phyloP scores from a whole-genome alignment of 2,888 invertebrate species.

The Zaprionus obscuricornis region DNA sequence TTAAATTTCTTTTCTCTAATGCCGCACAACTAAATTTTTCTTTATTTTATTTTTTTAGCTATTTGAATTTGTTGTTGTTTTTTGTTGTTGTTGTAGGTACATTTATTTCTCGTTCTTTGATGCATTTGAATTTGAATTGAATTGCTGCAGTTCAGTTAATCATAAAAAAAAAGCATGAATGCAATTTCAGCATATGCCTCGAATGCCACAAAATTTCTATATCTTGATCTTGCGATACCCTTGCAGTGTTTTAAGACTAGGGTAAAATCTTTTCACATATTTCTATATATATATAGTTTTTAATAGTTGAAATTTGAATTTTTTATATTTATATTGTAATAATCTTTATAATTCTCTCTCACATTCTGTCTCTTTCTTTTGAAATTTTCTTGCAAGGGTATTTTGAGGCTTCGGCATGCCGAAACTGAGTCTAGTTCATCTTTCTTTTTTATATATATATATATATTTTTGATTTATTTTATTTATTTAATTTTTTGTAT shows the following conservation, averaged over 20 bases:
- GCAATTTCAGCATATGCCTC: no score
- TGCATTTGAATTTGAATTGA: slow-evolving; percentile 47
- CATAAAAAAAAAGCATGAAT: slow-evolving; percentile 63
- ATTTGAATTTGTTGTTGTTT: slow-evolving; percentile 23
- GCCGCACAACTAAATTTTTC: slow-evolving; percentile 48
- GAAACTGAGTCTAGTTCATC: slow-evolving; percentile 21
- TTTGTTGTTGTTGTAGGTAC: no score
- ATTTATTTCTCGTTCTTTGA: slow-evolving; percentile 71
- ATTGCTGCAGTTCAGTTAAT: slow-evolving; percentile 30
- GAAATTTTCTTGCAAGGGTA: slow-evolving; percentile 35
- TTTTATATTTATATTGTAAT: no score
- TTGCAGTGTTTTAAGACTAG: slow-evolving; percentile 55
- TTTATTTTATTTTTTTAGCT: slow-evolving; percentile 26
- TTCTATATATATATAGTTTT: no score
- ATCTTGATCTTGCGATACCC: no score
- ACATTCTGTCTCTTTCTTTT: neutral
- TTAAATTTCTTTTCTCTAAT: slow-evolving; percentile 27
- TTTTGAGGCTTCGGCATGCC: slow-evolving; percentile 34
- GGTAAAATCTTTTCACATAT: no score
- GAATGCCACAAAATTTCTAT: no score
- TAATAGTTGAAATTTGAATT: slow-evolving; percentile 59
- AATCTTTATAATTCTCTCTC: no score
- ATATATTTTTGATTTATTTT: slow-evolving; percentile 35
- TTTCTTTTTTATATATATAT: no score
- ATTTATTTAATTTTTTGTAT: neutral